phyloP scores from a whole-genome alignment of 1,140 invertebrate genomes.

The Delia radicum region DNA sequence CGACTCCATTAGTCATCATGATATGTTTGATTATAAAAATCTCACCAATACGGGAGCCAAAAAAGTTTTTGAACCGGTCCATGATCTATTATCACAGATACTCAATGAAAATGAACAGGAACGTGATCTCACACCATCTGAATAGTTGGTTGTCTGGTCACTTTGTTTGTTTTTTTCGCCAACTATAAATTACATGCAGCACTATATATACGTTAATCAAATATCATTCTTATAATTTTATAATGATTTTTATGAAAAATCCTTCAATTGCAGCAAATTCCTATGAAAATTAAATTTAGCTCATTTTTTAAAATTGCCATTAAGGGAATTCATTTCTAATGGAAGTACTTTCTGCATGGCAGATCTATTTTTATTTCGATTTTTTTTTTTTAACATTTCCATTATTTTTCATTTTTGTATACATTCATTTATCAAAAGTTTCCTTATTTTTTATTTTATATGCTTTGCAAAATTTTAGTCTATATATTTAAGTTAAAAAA shows the following conservation, averaged over 20 bases:
- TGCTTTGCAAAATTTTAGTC: neutral
- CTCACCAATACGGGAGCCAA: conserved; percentile 79
- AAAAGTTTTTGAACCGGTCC: conserved; percentile 79
- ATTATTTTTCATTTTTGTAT: neutral
- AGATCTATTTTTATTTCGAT: no score
- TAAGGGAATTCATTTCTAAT: neutral
- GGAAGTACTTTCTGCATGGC: no score
- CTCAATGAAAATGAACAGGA: conserved; percentile 72
- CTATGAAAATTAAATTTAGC: neutral
- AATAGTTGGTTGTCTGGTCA: conserved; percentile 58
- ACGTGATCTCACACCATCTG: conserved; percentile 69
- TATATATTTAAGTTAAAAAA: neutral
- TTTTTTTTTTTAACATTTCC: neutral
- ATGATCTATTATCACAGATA: conserved; percentile 74
- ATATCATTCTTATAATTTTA: no score
- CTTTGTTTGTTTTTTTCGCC: neutral
- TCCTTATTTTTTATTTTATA: conserved; percentile 3
- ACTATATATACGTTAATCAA: no score
- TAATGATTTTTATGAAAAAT: neutral
- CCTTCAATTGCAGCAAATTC: neutral
- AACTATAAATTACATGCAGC: no score
- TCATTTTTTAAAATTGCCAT: neutral
- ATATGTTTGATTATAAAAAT: conserved; percentile 86
- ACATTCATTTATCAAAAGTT: neutral
- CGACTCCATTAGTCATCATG: conserved; percentile 78